phyloP scores from a whole-genome alignment of 2,113 vertebrate species.

The Corythoichthys intestinalis region DNA sequence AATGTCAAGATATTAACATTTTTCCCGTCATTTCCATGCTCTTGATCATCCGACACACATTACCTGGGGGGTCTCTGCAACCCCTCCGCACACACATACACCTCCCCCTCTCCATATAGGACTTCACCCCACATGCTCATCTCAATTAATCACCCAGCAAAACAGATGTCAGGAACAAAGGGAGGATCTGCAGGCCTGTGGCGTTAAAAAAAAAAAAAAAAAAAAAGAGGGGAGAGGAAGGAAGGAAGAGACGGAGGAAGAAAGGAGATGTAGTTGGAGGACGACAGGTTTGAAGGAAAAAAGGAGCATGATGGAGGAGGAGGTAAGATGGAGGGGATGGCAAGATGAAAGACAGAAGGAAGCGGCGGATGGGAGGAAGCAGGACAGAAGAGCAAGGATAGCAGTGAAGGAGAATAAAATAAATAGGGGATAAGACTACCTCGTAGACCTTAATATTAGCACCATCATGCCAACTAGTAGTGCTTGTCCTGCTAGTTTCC shows the following conservation, averaged over 20 bases:
- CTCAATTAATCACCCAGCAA: constrained; percentile 72
- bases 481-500: no score
- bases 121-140: constrained; percentile 70
- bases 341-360: not conserved
- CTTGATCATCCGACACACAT: constrained; percentile 41
- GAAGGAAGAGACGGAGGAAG: constrained; percentile 5
- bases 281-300: not conserved
- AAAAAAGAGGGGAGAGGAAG: not conserved
- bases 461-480: no score
- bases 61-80: constrained; percentile 60
- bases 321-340: not conserved
- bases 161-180: constrained; percentile 74
- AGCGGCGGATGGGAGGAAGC: not conserved
- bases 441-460: no score
- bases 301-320: not conserved
- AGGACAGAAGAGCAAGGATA: not conserved
- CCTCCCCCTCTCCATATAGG: constrained; percentile 41
- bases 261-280: constrained; percentile 11
- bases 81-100: not conserved
- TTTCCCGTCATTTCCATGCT: not conserved
- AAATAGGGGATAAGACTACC: no score
- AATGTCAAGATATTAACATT: not conserved
- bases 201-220: constrained; percentile 25
- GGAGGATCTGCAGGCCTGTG: constrained; percentile 58
- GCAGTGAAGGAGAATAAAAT: no score